phyloP scores from a whole-genome alignment of 2,797 vertebrate species.

The Antennarius maculatus region DNA sequence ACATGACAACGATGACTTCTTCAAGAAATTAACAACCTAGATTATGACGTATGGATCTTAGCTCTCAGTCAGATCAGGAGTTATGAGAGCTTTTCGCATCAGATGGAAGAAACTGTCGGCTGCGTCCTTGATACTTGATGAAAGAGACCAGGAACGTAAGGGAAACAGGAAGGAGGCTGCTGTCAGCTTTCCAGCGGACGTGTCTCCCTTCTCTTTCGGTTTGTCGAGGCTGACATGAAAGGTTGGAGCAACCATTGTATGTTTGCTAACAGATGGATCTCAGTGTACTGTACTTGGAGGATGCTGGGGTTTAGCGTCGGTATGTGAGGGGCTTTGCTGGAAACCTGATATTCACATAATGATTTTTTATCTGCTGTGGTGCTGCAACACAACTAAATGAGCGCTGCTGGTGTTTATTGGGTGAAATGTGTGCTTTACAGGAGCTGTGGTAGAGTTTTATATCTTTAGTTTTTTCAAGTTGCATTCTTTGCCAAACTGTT shows the following conservation, averaged over 20 bases:
- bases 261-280: background rate
- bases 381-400: conserved; percentile 18
- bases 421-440: background rate
- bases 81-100: conserved; percentile 35
- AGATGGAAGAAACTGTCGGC: conserved; percentile 31
- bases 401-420: background rate
- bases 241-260: conserved; percentile 11
- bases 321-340: background rate
- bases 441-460: background rate
- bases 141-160: conserved; percentile 18
- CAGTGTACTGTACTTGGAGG: background rate
- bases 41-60: conserved; percentile 9
- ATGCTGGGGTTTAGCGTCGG: conserved; percentile 8
- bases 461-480: too few relatives aligned
- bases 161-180: conserved; percentile 22
- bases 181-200: conserved; percentile 3
- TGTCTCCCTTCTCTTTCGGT: conserved; percentile 12
- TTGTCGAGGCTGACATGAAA: conserved; percentile 21
- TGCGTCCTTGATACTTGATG: conserved; percentile 51
- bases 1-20: background rate
- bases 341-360: conserved; percentile 28
- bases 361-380: background rate
- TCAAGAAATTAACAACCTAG: background rate
- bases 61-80: conserved; percentile 39
- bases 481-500: too few relatives aligned